Evolutionary conservation across 2,113 vertebrate genomes (phyloP), one percentile per base, ranked within the genome.

Genomic region (Nestor notabilis): DNA sequence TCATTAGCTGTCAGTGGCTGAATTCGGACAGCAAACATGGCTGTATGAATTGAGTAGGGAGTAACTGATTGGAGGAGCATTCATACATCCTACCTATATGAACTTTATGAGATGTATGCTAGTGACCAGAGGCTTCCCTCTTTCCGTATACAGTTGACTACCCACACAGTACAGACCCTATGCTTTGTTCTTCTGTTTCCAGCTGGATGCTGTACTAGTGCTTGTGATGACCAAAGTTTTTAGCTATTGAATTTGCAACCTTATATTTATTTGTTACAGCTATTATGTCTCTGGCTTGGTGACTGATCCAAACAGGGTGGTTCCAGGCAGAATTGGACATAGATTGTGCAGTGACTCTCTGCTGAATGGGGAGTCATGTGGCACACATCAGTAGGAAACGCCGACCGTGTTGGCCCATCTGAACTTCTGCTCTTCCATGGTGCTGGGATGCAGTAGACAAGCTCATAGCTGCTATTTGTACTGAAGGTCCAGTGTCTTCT

Each of bases 381-480:
- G 7, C 17, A 21, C 27, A 29, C 8, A 4, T 16, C 33, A 16
- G 20, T 49, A 65, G 47, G 61, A 65, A 91, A 79, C 65, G 6
- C 27, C 3, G 5, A 27, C 27, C 2, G 0, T 68, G 46, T 31
- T 0, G 4, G 15, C 10, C 27, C n/a, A 10, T 39, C 65, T 85
- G 85, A 90, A 35, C 12, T 43, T 68, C 46, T 35, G 27, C 18
- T 60, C 24, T 69, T 86, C 10, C 2, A 0, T 76, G 28, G 4
- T 44, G 20, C 27, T 47, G 43, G 55, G 35, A 8, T 76, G 61
- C n/a, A 71, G 19, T 47, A 56, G 18, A 31, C 8, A 60, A 91
- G 3, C 35, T 80, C 4, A 8, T 27, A 44, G 35, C 13, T 72
- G 5, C 4, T 55, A 0, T 29, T 64, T 52, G 20, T 64, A 31